Percentiles rank a stretch among this genome's conserved stretches.
Conservation (phyloP, 2,797 vertebrate genomes). For the Oreortyx pictus region DNA sequence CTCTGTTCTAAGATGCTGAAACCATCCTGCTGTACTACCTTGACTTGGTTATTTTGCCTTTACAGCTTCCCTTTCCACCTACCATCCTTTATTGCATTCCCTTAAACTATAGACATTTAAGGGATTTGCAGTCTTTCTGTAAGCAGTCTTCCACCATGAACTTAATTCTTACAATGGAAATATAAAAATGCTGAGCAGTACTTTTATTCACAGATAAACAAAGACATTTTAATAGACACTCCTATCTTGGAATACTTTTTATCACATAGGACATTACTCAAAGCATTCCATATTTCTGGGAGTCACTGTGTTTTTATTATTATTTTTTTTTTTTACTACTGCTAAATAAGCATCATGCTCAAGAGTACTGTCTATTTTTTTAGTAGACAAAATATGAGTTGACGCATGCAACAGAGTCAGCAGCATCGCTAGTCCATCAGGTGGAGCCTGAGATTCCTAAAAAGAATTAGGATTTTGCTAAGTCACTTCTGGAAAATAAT, state of each 20-base stretch:
- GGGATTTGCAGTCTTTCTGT: background rate
- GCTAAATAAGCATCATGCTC: background rate
- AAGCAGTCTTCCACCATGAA: background rate
- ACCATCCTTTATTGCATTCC: background rate
- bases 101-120: background rate
- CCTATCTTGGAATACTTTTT: background rate
- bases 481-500: background rate
- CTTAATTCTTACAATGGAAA: background rate
- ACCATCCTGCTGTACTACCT: background rate
- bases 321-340: background rate
- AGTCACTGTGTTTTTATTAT: background rate
- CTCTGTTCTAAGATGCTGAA: background rate
- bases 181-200: background rate
- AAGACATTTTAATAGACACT: background rate
- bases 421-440: background rate
- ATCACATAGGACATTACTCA: background rate
- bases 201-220: background rate
- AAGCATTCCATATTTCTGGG: background rate
- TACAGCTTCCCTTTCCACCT: background rate
- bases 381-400: background rate
- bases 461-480: background rate
- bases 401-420: background rate
- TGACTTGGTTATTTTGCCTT: background rate
- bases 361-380: background rate
- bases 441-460: background rate